Conservation (phyloP, 2,113 vertebrate genomes). For the Apus apus region DNA sequence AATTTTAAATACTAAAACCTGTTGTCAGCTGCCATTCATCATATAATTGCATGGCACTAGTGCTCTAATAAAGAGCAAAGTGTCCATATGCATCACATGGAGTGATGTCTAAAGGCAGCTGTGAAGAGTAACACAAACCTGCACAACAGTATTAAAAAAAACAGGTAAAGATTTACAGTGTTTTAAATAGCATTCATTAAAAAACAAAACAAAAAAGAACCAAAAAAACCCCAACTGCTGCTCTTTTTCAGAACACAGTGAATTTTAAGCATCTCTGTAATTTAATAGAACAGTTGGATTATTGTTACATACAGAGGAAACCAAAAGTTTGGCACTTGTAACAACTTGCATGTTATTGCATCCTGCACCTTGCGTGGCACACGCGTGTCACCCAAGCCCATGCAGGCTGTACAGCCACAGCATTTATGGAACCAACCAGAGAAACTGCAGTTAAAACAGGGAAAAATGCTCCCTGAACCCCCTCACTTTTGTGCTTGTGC, state of each 20-base stretch:
- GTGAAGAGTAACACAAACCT: slow-evolving; percentile 56
- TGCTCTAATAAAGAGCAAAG: neutral
- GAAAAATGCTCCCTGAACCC: neutral
- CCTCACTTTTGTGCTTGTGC: neutral
- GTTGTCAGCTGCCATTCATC: neutral
- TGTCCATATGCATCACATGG: neutral
- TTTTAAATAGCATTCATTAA: slow-evolving; percentile 27
- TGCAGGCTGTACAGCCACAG: neutral
- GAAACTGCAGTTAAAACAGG: neutral
- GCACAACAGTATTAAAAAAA: neutral
- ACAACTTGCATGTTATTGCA: slow-evolving; percentile 67
- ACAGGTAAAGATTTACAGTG: neutral
- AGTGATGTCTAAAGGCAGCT: slow-evolving; percentile 61
- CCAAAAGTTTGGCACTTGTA: slow-evolving; percentile 74
- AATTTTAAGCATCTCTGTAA: slow-evolving; percentile 52
- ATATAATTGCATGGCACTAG: neutral
- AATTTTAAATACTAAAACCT: slow-evolving; percentile 17
- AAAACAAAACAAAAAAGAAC: neutral
- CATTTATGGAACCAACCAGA: slow-evolving; percentile 21
- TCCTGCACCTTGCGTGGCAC: slow-evolving; percentile 27
- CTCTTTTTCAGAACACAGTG: slow-evolving; percentile 45
- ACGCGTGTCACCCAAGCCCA: neutral
- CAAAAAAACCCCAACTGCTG: neutral
- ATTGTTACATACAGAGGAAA: slow-evolving; percentile 25
- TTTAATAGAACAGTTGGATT: slow-evolving; percentile 11